A percentile compares a stretch with the other conserved stretches of the same genome.
Conservation (phyloP, 2,113 vertebrate genomes). For the Rynchops niger region DNA sequence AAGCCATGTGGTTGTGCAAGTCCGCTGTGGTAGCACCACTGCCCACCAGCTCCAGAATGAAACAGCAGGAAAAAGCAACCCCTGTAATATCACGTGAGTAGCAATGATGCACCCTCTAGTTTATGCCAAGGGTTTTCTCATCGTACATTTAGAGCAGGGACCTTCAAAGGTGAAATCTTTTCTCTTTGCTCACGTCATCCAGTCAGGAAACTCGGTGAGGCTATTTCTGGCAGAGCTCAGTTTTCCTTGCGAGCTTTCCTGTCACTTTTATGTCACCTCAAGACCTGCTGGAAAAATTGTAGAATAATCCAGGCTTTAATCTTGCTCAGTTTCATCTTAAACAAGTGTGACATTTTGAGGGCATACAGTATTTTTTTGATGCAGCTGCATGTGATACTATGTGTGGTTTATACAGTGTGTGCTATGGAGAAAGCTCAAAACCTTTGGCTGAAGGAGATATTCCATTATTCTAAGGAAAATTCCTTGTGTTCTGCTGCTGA, state of each 20-base stretch:
- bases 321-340: neutral
- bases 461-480: neutral
- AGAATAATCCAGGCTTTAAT: conserved; percentile 14
- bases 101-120: accelerated
- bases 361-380: neutral
- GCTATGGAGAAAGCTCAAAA: neutral
- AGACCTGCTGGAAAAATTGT: neutral
- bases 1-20: neutral
- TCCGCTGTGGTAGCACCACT: neutral
- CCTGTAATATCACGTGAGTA: accelerated
- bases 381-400: neutral
- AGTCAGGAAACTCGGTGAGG: neutral
- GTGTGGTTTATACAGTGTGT: accelerated
- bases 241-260: conserved; percentile 3
- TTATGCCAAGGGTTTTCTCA: neutral
- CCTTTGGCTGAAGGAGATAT: neutral
- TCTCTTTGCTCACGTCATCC: accelerated
- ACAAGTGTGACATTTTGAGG: conserved; percentile 26
- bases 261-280: neutral
- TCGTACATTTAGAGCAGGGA: accelerated
- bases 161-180: neutral
- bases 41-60: neutral
- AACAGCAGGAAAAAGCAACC: neutral
- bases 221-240: neutral
- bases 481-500: neutral